These are phyloP conservation scores for Stegophylla sp. DNA, from an alignment of 2,888 invertebrate species.

Conservation along the genomic window DNA sequence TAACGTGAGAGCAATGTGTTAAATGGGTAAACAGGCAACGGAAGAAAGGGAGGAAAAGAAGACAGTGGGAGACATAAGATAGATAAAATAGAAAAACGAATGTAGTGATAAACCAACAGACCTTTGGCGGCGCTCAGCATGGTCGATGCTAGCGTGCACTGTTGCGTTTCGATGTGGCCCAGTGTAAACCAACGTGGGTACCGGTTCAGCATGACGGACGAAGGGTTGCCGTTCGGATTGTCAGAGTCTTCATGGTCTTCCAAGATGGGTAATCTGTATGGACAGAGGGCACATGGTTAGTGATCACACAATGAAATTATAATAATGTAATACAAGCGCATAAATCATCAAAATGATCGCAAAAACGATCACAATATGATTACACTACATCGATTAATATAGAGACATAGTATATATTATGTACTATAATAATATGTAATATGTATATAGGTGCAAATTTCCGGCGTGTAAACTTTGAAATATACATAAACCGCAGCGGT, in stretches of 20 bases:
- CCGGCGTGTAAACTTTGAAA: too few relatives aligned
- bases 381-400: too few relatives aligned
- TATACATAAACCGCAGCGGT: too few relatives aligned
- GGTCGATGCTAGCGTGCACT: conserved; percentile 79
- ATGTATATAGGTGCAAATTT: too few relatives aligned
- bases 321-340: too few relatives aligned
- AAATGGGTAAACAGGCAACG: not conserved
- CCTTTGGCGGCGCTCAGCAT: conserved; percentile 77
- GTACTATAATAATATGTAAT: too few relatives aligned
- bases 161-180: conserved; percentile 81
- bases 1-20: not conserved
- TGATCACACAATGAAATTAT: not conserved
- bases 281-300: not conserved
- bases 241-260: conserved; percentile 75
- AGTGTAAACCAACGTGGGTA: conserved; percentile 81
- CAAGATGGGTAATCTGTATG: conserved; percentile 73
- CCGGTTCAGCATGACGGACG: conserved; percentile 69
- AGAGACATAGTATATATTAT: too few relatives aligned
- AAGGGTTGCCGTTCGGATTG: conserved; percentile 68
- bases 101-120: conserved; percentile 62
- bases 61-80: not conserved
- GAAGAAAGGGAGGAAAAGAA: not conserved
- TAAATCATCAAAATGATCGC: too few relatives aligned
- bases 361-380: too few relatives aligned
- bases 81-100: not conserved